Base-by-base conservation (phyloP, 2,113 vertebrate genomes). In the Elephantulus edwardii region DNA sequence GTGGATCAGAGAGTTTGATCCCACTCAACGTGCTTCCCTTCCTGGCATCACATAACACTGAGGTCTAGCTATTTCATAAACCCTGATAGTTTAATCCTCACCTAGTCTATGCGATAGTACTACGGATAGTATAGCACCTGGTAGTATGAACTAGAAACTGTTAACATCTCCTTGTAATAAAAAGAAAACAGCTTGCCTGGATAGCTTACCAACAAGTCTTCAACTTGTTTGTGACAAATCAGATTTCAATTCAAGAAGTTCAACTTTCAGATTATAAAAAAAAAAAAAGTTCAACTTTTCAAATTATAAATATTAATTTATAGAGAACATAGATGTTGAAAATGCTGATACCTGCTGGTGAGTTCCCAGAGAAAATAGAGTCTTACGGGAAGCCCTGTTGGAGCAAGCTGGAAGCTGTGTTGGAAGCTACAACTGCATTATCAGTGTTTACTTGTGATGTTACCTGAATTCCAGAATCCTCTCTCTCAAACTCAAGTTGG, bases 271-370 rank as follows among this genome's bases (percentile, higher is more conserved):
- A 35, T 52, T 12, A 33, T 11, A 26, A n/a, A n/a, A n/a, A n/a
- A n/a, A n/a, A n/a, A n/a, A n/a, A n/a, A n/a, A 40, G 58, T 46
- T n/a, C 64, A 33, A 19, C 0, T 8, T 28, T 75, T 13, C 48
- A 13, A n/a, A n/a, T n/a, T n/a, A n/a, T n/a, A n/a, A n/a, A n/a
- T n/a, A n/a, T n/a, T n/a, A n/a, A n/a, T n/a, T n/a, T n/a, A n/a
- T n/a, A n/a, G n/a, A n/a, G n/a, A n/a, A n/a, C n/a, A n/a, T n/a
- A n/a, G n/a, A 1, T 10, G 22, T 14, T 28, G 30, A n/a, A 24
- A n/a, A 54, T 48, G 26, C 1, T 0, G 3, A 56, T 42, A 5
- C 10, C 2, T 2, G 17, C 50, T 22, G n/a, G 16, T 30, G 10
- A 46, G 52, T 38, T 30, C 9, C 4, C 74, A 22, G 48, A 30